These are phyloP conservation scores for Phytoseiulus persimilis DNA, from an alignment of 2,888 invertebrate species.

Conservation along the genomic window DNA sequence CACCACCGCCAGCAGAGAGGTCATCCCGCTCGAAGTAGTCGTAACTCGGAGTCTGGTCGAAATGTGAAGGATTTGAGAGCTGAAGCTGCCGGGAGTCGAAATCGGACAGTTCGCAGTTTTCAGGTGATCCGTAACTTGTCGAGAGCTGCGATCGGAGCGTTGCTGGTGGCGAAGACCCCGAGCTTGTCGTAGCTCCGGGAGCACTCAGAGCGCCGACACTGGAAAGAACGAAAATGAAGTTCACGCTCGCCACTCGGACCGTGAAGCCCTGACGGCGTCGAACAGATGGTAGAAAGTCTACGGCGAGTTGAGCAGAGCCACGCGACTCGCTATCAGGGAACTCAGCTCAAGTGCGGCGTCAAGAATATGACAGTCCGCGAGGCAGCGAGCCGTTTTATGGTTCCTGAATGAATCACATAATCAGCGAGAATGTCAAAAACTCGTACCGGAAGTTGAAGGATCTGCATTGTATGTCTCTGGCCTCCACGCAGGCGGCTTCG, in stretches of 20 bases:
- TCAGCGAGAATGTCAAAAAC: too few species aligned
- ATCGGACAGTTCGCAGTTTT: conserved; percentile 83
- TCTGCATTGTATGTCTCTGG: conserved; percentile 71
- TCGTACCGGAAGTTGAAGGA: conserved; percentile 73
- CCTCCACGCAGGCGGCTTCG: conserved; percentile 73
- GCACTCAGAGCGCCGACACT: conserved; percentile 33
- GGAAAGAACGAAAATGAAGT: background rate
- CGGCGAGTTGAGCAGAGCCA: background rate
- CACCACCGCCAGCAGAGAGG: conserved; percentile 56
- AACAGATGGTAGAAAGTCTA: too few species aligned
- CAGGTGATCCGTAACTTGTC: conserved; percentile 49
- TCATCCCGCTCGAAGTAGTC: conserved; percentile 70
- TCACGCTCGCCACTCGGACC: too few species aligned
- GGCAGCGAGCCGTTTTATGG: background rate
- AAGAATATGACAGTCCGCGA: background rate
- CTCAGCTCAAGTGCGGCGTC: background rate
- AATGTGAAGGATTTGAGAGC: conserved; percentile 71
- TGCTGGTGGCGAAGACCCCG: conserved; percentile 23
- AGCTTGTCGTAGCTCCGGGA: conserved; percentile 11
- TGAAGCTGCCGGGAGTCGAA: conserved; percentile 73
- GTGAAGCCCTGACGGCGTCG: too few species aligned
- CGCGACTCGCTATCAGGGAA: background rate
- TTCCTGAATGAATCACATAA: background rate
- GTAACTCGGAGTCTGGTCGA: conserved; percentile 63
- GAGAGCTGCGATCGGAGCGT: conserved; percentile 36